phyloP scores from a whole-genome alignment of 64 coral and sea anemone species.

The Acropora tenuis region DNA sequence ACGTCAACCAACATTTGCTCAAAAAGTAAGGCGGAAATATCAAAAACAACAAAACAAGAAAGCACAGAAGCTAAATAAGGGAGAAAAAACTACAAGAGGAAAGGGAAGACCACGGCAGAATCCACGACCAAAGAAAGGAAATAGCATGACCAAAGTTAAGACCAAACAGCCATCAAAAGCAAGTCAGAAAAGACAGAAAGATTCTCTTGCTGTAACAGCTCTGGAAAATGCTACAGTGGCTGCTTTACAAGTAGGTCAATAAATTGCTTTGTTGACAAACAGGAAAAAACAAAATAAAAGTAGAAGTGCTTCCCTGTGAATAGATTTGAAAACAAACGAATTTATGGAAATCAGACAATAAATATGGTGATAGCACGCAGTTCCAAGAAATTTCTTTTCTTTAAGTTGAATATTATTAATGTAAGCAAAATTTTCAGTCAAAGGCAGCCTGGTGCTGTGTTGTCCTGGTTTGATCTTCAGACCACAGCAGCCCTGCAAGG shows the following conservation, averaged over 20 bases:
- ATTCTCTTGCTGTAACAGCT: constrained; percentile 63
- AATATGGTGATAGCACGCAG: too few relatives aligned
- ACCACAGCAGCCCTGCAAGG: too few relatives aligned
- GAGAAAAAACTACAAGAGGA: constrained; percentile 53
- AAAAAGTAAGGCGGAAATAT: constrained; percentile 88
- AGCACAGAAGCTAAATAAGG: constrained; percentile 76
- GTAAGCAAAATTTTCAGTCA: too few relatives aligned
- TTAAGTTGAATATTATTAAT: too few relatives aligned
- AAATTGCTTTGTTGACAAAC: too few relatives aligned
- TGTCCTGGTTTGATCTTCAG: too few relatives aligned
- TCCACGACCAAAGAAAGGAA: constrained; percentile 40
- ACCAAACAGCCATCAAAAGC: constrained; percentile 44
- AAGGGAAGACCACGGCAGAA: constrained; percentile 47
- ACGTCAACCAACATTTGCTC: constrained; percentile 70
- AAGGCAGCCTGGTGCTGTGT: too few relatives aligned
- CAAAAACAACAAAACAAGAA: constrained; percentile 77
- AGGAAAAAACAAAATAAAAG: too few relatives aligned
- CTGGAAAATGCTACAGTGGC: constrained; percentile 84
- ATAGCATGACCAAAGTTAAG: constrained; percentile 76
- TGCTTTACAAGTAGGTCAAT: constrained; percentile 63
- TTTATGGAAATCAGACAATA: too few relatives aligned
- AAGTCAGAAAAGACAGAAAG: constrained; percentile 64
- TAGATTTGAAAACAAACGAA: too few relatives aligned
- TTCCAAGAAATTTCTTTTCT: too few relatives aligned
- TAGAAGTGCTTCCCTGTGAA: too few relatives aligned